These are phyloP conservation scores for Phrynosoma blainvillii DNA, from an alignment of 2,113 vertebrate genomes.

Conservation along the genomic window DNA sequence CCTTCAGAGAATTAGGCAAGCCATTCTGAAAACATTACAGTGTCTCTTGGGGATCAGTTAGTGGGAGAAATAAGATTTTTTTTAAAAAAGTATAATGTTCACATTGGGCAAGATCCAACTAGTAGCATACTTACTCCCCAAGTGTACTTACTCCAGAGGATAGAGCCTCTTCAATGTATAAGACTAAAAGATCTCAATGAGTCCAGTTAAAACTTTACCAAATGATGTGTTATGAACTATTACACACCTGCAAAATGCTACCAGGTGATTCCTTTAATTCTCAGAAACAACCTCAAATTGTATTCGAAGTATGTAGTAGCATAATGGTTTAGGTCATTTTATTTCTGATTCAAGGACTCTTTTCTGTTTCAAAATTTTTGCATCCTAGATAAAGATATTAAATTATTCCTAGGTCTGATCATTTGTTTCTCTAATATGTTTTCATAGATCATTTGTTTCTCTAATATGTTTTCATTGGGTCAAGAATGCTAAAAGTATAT, in stretches of 20 bases:
- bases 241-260: too few relatives aligned
- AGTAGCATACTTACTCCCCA: neutral
- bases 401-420: neutral
- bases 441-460: neutral
- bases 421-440: neutral
- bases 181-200: too few relatives aligned
- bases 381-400: neutral
- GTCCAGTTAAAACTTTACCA: too few relatives aligned
- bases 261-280: neutral
- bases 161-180: neutral
- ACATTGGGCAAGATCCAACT: constrained; percentile 31
- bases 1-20: neutral
- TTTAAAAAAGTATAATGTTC: neutral
- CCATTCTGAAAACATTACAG: neutral
- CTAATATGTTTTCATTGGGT: neutral
- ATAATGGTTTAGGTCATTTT: neutral
- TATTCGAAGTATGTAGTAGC: neutral
- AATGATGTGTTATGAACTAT: too few relatives aligned
- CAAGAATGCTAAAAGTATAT: neutral
- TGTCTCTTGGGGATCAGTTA: neutral
- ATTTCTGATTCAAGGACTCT: neutral
- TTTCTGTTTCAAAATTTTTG: neutral
- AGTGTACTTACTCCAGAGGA: neutral
- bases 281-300: neutral
- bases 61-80: neutral